Conservation (phyloP, 2,888 invertebrate genomes). For the Epinotia bilunana region DNA sequence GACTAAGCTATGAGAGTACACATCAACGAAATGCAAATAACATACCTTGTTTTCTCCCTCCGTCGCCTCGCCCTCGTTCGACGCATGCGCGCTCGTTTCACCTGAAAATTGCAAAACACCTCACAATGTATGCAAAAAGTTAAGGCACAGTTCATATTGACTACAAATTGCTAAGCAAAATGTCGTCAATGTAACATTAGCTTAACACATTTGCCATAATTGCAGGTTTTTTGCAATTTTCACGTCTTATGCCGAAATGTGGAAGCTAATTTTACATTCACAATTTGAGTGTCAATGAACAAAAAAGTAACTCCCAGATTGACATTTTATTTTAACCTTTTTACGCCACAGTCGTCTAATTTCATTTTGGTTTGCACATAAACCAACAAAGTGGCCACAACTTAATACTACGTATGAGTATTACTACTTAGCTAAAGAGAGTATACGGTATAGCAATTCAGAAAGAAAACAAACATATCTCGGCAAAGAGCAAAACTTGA, state of each 20-base stretch:
- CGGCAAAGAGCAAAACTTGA: too few species aligned
- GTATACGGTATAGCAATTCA: too few species aligned
- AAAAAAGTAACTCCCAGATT: neutral
- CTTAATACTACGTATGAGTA: too few species aligned
- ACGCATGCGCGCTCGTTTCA: conserved; percentile 13
- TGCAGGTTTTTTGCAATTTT: conserved; percentile 43
- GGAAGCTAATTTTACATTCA: conserved; percentile 45
- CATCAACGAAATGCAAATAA: neutral
- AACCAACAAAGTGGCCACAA: too few species aligned
- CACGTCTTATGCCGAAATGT: conserved; percentile 32
- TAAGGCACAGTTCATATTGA: conserved; percentile 36
- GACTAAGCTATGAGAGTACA: too few species aligned
- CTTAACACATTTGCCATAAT: conserved; percentile 44
- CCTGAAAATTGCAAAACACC: conserved; percentile 44
- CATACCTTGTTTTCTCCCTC: conserved; percentile 21
- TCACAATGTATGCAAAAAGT: conserved; percentile 39
- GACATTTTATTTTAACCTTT: too few species aligned
- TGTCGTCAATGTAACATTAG: conserved; percentile 45
- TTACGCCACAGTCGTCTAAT: too few species aligned
- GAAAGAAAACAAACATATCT: too few species aligned
- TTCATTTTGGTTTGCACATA: too few species aligned
- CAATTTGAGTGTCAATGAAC: neutral
- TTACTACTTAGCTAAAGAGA: too few species aligned
- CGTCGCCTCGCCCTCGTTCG: neutral
- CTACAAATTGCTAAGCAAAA: conserved; percentile 41